Conservation (phyloP, 2,888 invertebrate genomes). For the Crioceris asparagi region DNA sequence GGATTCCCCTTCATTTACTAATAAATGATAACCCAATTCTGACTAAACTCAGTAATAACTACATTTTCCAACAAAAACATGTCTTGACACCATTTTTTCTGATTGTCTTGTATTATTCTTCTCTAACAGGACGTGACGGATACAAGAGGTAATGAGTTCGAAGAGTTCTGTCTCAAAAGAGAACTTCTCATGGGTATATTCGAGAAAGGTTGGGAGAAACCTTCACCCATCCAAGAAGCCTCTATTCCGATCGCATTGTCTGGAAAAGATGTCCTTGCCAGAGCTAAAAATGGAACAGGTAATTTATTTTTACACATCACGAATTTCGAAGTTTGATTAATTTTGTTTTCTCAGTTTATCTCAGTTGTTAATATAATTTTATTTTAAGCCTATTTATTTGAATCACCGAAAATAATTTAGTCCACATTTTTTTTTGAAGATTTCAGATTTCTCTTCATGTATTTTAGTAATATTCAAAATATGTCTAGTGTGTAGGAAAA, state of each 20-base stretch:
- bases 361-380: no score
- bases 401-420: no score
- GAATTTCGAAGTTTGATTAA: no score
- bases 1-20: constrained; percentile 36
- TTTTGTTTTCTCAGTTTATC: no score
- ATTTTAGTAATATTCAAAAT: no score
- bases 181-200: constrained; percentile 99
- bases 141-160: constrained; percentile 98
- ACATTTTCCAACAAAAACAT: not conserved
- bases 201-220: constrained; percentile 99
- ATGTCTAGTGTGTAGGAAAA: no score
- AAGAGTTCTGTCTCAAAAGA: constrained; percentile 96
- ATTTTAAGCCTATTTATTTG: no score
- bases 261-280: constrained; percentile 94
- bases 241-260: constrained; percentile 97
- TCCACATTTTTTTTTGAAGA: no score
- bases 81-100: constrained; percentile 1
- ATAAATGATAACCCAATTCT: constrained; percentile 32
- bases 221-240: constrained; percentile 98
- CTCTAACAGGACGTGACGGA: constrained; percentile 82
- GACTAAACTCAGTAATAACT: constrained; percentile 13
- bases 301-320: no score
- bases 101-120: not conserved
- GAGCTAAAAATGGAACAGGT: constrained; percentile 98
- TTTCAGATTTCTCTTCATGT: no score